Evolutionary conservation across 2,888 invertebrate genomes (phyloP).

Genomic region (Pimpla rufipes): DNA sequence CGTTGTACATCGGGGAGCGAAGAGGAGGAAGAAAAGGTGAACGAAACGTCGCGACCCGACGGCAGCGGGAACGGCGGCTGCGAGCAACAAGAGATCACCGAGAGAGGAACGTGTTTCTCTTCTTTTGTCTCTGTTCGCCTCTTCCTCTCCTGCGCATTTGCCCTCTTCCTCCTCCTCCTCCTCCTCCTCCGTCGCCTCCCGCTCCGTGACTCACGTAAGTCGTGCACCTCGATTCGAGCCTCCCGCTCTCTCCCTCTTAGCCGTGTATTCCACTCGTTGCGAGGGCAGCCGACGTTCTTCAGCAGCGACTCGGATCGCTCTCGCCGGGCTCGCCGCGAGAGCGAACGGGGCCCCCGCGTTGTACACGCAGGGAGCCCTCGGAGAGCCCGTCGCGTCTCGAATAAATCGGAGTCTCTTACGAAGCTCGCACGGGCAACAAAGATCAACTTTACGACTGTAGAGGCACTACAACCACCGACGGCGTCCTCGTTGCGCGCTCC

Average conservation of each 20-base stretch:
- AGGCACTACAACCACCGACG: background rate
- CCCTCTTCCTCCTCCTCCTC: constrained; percentile 16
- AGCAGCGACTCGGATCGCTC: constrained; percentile 16
- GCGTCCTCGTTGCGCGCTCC: background rate
- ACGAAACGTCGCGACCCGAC: constrained; percentile 73
- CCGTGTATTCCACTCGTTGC: background rate
- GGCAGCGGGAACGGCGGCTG: constrained; percentile 4
- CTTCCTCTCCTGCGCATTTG: constrained; percentile 27
- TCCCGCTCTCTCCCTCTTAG: constrained; percentile 9
- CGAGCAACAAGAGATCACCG: constrained; percentile 48
- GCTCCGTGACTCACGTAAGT: constrained; percentile 56
- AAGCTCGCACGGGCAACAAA: constrained; percentile 1
- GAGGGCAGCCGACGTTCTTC: constrained; percentile 9
- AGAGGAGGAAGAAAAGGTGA: constrained; percentile 67
- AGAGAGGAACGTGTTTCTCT: constrained; percentile 65
- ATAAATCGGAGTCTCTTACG: constrained; percentile 50
- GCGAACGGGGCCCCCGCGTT: background rate
- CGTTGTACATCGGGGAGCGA: constrained; percentile 45
- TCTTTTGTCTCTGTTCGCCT: constrained; percentile 56
- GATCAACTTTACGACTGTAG: constrained; percentile 32
- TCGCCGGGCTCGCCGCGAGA: background rate
- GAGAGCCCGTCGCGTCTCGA: constrained; percentile 33
- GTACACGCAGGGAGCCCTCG: background rate
- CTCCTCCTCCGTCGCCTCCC: background rate
- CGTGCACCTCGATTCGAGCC: constrained; percentile 54